Conservation (phyloP, 2,113 vertebrate genomes). For the Colius striatus region DNA sequence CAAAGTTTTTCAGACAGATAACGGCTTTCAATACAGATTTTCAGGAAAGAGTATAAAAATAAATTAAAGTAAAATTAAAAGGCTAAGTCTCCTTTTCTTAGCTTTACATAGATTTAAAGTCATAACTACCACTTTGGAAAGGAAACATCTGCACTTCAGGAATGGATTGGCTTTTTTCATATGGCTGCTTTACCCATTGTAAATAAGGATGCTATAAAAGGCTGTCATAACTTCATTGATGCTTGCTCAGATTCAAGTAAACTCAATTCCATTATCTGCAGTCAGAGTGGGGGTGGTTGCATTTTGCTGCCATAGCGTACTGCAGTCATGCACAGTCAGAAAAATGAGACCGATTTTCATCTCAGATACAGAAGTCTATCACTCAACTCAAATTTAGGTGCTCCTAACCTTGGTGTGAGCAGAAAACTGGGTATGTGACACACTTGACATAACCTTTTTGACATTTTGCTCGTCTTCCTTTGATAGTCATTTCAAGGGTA, state of each 20-base stretch:
- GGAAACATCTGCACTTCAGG: not conserved
- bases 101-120: slow-evolving; percentile 12
- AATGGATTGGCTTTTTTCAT: slow-evolving; percentile 8
- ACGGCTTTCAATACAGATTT: not conserved
- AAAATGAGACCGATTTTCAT: not conserved
- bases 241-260: not conserved
- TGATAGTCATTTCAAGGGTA: not conserved
- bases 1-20: not conserved
- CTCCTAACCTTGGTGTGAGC: not conserved
- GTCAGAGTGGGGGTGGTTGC: not conserved
- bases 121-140: not conserved
- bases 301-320: not conserved
- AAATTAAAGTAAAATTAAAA: not conserved
- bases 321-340: not conserved
- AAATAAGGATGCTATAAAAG: not conserved
- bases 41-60: not conserved
- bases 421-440: not conserved
- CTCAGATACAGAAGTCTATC: not conserved
- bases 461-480: not conserved
- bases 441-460: not conserved
- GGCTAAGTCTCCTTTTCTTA: not conserved
- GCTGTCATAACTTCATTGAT: not conserved
- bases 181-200: not conserved
- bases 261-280: not conserved
- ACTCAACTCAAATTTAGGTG: not conserved